phyloP scores from a whole-genome alignment of 2,888 invertebrate species.

The Mimas tiliae region DNA sequence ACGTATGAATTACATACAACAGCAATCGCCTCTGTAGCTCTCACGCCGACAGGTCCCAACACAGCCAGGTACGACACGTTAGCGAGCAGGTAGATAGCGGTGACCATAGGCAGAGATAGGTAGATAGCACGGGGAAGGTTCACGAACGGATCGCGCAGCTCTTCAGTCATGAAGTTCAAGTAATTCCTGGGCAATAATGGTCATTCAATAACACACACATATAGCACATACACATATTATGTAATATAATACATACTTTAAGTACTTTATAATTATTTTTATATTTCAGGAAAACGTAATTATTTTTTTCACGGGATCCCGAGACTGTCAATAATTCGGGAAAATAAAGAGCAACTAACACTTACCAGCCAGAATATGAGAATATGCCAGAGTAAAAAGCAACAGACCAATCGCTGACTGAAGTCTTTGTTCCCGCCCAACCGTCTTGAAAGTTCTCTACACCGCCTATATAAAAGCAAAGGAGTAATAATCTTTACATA shows the following conservation, averaged over 20 bases:
- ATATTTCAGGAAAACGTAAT: too few species aligned
- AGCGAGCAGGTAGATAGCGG: constrained; percentile 93
- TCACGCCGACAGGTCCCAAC: constrained; percentile 90
- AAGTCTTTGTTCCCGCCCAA: constrained; percentile 90
- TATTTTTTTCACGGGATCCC: too few species aligned
- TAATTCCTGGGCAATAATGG: constrained; percentile 88
- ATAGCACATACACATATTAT: too few species aligned
- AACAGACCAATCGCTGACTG: constrained; percentile 93
- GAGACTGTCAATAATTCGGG: too few species aligned
- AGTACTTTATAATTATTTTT: too few species aligned
- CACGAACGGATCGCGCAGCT: constrained; percentile 92
- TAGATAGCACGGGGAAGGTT: constrained; percentile 97
- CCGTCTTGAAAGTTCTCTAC: constrained; percentile 90
- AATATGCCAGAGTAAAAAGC: constrained; percentile 97
- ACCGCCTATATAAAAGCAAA: constrained; percentile 80
- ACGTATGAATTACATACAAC: constrained; percentile 87
- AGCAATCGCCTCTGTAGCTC: constrained; percentile 96
- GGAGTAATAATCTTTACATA: too few species aligned
- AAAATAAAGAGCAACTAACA: constrained; percentile 19
- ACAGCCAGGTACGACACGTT: constrained; percentile 96
- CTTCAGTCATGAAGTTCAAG: constrained; percentile 97
- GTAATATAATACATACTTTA: too few species aligned
- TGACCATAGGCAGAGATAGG: constrained; percentile 94
- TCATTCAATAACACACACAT: too few species aligned
- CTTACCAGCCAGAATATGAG: constrained; percentile 95